Base-by-base conservation (phyloP, 2,888 invertebrate species). In the Caenorhabditis sp. region DNA sequence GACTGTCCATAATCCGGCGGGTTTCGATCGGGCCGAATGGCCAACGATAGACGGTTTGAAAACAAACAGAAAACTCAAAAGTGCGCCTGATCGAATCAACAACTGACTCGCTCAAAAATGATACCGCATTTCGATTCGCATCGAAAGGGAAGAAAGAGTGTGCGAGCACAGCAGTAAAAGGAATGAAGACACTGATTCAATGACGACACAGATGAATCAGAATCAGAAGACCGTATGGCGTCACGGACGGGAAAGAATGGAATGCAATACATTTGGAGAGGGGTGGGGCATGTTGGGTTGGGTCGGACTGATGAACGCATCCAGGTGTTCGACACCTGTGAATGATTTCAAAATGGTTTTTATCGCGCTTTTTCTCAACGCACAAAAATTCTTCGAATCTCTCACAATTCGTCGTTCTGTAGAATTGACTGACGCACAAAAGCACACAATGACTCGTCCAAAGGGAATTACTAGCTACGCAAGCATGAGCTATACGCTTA, bases 1-100 rank as follows among this genome's bases (percentile, higher is more conserved):
- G 35, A 58, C 58, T 50, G 66, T 56, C 50, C 35, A 50, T 68
- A 68, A 68, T 58, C 66, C 66, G 50, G 58, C 66, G 58, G 66
- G 66, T 68, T 68, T 58, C 48, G 46, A 46, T 46, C 46, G 46
- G 46, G 15, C 41, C n/a, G 55, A 56, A 39, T 56, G 39, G 35
- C 41, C 41, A n/a, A n/a, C n/a, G 22, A 41, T 27, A 41, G 55
- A 39, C 41, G 30, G 55, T 39, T 56, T 56, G 41, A 41, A 41
- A 56, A 56, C 52, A 52, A 52, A 52, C 52, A 52, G 15, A 52
- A 30, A 30, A 22, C 52, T 22, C 52, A 32, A 35, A 35, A 52
- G 52, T 52, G 52, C 35, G 52, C 52, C 52, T 52, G 52, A 52
- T 52, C 52, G 52, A 52, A 52, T 52, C 52, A 52, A 52, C 52